Evolutionary conservation across 2,797 vertebrate species (phyloP).

Genomic region (Myiothlypis coronata): DNA sequence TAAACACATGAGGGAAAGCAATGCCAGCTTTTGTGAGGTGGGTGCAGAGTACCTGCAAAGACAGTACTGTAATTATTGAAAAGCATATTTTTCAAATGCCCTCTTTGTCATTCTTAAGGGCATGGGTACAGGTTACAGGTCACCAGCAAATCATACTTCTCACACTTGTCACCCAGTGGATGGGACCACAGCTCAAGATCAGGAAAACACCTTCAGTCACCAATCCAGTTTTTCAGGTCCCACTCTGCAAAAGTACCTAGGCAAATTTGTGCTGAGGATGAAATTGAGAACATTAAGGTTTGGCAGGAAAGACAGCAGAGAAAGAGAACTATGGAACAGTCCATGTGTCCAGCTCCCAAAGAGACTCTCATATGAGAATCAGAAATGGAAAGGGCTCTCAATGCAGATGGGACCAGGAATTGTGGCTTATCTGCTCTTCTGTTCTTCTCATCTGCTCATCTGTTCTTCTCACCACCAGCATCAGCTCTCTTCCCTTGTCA

Average conservation of each 20-base stretch:
- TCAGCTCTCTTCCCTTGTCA: neutral
- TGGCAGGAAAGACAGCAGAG: neutral
- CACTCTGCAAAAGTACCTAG: neutral
- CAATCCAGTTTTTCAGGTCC: neutral
- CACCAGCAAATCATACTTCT: neutral
- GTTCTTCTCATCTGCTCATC: neutral
- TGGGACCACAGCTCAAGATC: neutral
- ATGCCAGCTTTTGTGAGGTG: neutral
- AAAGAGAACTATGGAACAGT: neutral
- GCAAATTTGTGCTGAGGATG: neutral
- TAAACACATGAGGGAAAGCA: neutral
- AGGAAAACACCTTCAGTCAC: neutral
- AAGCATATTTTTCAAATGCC: neutral
- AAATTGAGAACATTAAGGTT: neutral
- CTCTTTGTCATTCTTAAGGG: neutral
- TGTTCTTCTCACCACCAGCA: neutral
- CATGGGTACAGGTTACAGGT: accelerated
- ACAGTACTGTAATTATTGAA: neutral
- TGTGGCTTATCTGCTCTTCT: neutral
- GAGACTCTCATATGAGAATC: neutral
- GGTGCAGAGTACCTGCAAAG: neutral
- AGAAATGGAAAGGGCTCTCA: neutral
- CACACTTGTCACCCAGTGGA: accelerated
- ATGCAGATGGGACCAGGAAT: accelerated
- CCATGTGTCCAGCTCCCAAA: neutral